These are phyloP conservation scores for Fragum whitleyi DNA, from an alignment of 2,888 invertebrate genomes.

Conservation along the genomic window DNA sequence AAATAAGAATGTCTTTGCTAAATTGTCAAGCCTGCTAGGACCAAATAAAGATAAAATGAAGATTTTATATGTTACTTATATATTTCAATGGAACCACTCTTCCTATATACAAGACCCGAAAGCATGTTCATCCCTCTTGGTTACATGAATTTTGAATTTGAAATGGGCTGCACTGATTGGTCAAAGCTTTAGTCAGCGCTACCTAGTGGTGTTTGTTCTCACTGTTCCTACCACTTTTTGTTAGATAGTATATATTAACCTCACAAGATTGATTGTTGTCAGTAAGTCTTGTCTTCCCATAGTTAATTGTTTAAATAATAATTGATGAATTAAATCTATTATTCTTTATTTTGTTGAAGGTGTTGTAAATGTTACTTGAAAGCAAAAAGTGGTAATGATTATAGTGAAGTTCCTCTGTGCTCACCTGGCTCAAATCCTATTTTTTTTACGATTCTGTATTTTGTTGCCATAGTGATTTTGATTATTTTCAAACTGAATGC, in stretches of 20 bases:
- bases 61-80: conserved; percentile 23
- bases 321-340: background rate
- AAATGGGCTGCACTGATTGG: conserved; percentile 38
- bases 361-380: conserved; percentile 12
- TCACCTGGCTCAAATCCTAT: conserved; percentile 47
- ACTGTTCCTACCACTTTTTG: conserved; percentile 59
- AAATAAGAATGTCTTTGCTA: conserved; percentile 2
- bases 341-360: background rate
- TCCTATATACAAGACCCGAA: conserved; percentile 17
- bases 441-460: conserved; percentile 17
- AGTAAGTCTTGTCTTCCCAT: background rate
- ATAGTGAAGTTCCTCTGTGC: conserved; percentile 39
- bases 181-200: conserved; percentile 44
- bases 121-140: conserved; percentile 50
- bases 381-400: conserved; percentile 35
- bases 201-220: conserved; percentile 40
- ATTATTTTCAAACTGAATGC: background rate
- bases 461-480: conserved; percentile 1
- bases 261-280: conserved; percentile 11
- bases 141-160: conserved; percentile 27
- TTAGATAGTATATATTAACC: conserved; percentile 19
- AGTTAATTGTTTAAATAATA: conserved; percentile 10
- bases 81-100: conserved; percentile 6
- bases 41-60: conserved; percentile 28
- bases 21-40: conserved; percentile 23